Evolutionary conservation across 2,113 vertebrate species (phyloP).

Genomic region (Anser cygnoides): DNA sequence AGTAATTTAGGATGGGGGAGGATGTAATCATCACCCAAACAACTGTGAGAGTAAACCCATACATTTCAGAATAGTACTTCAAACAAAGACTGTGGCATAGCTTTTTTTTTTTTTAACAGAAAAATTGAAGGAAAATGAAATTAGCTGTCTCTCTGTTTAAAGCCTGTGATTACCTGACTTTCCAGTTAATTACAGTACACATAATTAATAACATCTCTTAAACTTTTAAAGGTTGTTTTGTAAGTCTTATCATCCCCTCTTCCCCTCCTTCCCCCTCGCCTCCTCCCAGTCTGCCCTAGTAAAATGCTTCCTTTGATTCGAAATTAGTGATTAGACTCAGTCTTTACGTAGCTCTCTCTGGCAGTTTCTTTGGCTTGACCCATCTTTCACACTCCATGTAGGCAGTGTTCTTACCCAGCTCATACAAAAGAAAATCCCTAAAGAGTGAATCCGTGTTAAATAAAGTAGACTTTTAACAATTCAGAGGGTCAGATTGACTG

Average conservation of each 20-base stretch:
- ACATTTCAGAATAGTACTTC: not conserved
- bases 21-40: not conserved
- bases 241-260: not conserved
- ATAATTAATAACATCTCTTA: not conserved
- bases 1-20: not conserved
- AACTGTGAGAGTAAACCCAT: not conserved
- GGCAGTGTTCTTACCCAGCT: not conserved
- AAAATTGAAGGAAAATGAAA: not conserved
- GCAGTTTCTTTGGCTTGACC: not conserved
- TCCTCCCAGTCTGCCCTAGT: not conserved
- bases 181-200: not conserved
- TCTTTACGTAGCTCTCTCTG: not conserved
- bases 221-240: not conserved
- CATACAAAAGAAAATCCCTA: not conserved
- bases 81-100: not conserved
- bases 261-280: no score
- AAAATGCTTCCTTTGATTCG: slow-evolving; percentile 16
- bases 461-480: not conserved
- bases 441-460: not conserved
- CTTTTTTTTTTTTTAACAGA: not conserved
- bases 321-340: not conserved
- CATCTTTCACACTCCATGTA: not conserved
- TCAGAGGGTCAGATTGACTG: not conserved
- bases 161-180: not conserved
- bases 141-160: not conserved